These are phyloP conservation scores for Alethe castanea DNA, from an alignment of 2,113 vertebrate species.

Conservation along the genomic window DNA sequence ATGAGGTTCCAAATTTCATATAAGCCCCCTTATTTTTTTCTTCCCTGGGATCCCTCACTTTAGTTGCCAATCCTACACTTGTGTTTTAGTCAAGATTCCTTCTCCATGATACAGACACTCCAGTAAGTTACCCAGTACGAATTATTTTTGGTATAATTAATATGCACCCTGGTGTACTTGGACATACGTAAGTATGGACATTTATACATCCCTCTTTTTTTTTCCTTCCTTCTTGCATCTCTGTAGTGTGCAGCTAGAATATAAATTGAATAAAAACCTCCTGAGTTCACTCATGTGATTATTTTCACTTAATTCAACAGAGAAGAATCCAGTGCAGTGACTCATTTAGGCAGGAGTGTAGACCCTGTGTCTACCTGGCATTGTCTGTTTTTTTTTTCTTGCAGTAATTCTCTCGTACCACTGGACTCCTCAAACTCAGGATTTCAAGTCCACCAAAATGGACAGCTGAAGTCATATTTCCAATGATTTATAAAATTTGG, in stretches of 20 bases:
- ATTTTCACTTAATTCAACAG: slow-evolving; percentile 29
- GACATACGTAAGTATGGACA: not conserved
- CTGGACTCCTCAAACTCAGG: not conserved
- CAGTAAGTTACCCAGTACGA: not conserved
- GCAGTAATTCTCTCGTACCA: not conserved
- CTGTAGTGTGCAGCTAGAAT: not conserved
- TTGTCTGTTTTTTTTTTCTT: not conserved
- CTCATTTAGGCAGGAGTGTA: not conserved
- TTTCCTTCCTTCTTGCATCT: not conserved
- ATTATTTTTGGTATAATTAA: not conserved
- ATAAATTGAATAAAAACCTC: slow-evolving; percentile 13
- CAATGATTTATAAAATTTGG: not conserved
- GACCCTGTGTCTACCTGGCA: not conserved
- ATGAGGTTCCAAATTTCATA: not conserved
- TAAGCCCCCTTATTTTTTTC: fast-evolving
- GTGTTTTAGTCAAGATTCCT: not conserved
- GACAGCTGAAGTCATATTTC: not conserved
- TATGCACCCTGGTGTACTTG: not conserved
- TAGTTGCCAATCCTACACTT: not conserved
- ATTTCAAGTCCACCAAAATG: not conserved
- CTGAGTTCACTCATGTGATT: slow-evolving; percentile 41
- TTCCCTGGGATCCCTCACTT: not conserved
- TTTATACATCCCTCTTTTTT: not conserved
- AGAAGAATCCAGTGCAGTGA: slow-evolving; percentile 24
- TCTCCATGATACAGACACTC: not conserved